These are phyloP conservation scores for Trichonephila clavipes DNA, from an alignment of 1,140 invertebrate species.

Conservation along the genomic window DNA sequence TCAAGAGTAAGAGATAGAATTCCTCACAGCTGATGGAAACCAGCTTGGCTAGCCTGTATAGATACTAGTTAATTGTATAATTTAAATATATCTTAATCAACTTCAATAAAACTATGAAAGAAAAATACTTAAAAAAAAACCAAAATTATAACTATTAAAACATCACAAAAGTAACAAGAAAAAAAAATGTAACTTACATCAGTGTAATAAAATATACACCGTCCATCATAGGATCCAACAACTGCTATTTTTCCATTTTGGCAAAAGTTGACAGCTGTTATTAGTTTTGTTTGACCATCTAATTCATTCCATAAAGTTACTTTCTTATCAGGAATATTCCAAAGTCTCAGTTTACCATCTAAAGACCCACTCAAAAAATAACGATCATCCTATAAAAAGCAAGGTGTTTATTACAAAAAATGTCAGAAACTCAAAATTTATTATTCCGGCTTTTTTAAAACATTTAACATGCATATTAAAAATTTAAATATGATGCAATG, in stretches of 20 bases:
- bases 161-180: background rate
- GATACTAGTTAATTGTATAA: too few relatives aligned
- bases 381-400: slow-evolving; percentile 87
- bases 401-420: background rate
- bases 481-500: too few relatives aligned
- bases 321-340: slow-evolving; percentile 99
- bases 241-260: slow-evolving; percentile 98
- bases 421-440: too few relatives aligned
- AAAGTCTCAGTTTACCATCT: slow-evolving; percentile 97
- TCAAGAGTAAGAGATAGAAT: too few relatives aligned
- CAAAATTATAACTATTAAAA: background rate
- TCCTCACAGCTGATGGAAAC: too few relatives aligned
- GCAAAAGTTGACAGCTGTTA: slow-evolving; percentile 98
- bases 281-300: slow-evolving; percentile 94
- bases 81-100: too few relatives aligned
- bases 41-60: too few relatives aligned
- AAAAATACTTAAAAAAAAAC: too few relatives aligned
- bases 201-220: slow-evolving; percentile 98
- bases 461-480: too few relatives aligned
- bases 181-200: slow-evolving; percentile 83
- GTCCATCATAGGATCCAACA: slow-evolving; percentile 98
- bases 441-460: too few relatives aligned
- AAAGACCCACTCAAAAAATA: slow-evolving; percentile 97
- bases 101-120: too few relatives aligned
- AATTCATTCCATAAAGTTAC: slow-evolving; percentile 98